Conservation (phyloP, 2,888 invertebrate species). For the Rhagonycha lutea region DNA sequence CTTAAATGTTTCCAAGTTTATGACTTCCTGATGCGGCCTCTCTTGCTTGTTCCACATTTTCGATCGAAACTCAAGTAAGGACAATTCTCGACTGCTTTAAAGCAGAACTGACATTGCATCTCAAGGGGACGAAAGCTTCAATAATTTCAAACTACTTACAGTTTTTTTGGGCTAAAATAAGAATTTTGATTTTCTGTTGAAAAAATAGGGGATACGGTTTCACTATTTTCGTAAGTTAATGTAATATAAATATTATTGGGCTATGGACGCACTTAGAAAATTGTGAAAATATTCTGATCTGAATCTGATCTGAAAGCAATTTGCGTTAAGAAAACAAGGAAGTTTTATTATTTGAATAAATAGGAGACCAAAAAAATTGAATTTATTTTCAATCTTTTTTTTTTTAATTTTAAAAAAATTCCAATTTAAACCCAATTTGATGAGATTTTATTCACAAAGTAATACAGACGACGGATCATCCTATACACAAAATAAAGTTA, state of each 20-base stretch:
- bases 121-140: neutral
- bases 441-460: too few relatives aligned
- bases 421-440: neutral
- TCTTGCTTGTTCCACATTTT: slow-evolving; percentile 1
- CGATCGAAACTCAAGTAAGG: neutral
- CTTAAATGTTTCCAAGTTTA: neutral
- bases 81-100: neutral
- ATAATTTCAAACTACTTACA: neutral
- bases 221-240: neutral
- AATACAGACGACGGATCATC: too few relatives aligned
- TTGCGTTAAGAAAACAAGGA: neutral
- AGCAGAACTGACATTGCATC: neutral
- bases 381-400: neutral
- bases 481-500: too few relatives aligned
- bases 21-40: neutral
- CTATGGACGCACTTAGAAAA: neutral
- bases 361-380: neutral
- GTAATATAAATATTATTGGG: neutral
- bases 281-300: neutral
- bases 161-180: neutral
- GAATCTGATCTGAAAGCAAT: neutral
- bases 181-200: too few relatives aligned
- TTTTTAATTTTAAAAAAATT: neutral
- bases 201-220: neutral
- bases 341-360: neutral